Evolutionary conservation across 2,797 vertebrate genomes (phyloP), one percentile per base, ranked within the genome.

Genomic region (Periophthalmus magnuspinnatus): DNA sequence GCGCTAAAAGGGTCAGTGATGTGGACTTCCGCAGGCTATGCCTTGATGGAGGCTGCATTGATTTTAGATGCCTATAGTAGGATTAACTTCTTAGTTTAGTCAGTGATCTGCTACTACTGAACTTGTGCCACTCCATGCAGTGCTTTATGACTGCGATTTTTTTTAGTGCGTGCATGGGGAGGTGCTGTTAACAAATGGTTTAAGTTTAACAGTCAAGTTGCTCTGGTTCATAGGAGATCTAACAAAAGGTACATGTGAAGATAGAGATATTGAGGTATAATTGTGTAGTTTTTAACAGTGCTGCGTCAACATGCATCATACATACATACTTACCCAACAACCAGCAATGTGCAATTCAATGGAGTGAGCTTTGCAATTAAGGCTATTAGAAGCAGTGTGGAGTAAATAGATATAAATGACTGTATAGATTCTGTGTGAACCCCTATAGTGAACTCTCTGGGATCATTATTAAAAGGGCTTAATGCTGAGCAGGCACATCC

Each of bases 1-100:
- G 47, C 28, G 22, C 45, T 52, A 65, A 41, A 61, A 64, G 63
- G 28, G 63, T 50, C 47, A 65, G 45, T n/a, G 24, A n/a, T 33
- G 45, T 32, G 45, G 63, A 65, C 63, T 50, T 65, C 45, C 62
- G 58, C 55, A 57, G 55, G 55, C 6, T 24, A 6, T 48, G 38
- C 21, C 22, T 28, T 64, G 38, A 64, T 48, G 38, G 41, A 64
- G 41, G 41, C 41, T 64, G 66, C 52, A 68, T 21, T 57, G 24
- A 45, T 47, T 59, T 48, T 48, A 59, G 38, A 28, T 33, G 16
- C 10, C 63, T 33, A 7, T 22, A 65, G 63, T n/a, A 32, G 17
- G 45, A 24, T 65, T 19, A 50, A 50, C 63, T 50, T 32, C 28
- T 33, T 19, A 47, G 61, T 64, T 11, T 21, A 16, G 13, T 48